Base-by-base conservation (phyloP, 2,797 vertebrate species). In the Chlorospingus flavigularis region DNA sequence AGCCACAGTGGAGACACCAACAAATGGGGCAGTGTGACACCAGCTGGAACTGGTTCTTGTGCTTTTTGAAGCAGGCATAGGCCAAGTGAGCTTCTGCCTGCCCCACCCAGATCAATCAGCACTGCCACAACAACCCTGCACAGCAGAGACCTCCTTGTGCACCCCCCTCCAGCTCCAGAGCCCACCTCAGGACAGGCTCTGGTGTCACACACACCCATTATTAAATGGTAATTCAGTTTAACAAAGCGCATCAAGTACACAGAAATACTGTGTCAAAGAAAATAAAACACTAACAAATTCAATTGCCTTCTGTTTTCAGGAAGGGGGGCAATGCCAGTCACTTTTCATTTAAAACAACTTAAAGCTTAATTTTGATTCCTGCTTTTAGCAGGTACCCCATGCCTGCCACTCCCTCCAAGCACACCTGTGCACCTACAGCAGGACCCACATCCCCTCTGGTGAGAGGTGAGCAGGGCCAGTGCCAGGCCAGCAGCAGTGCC, bases 231-330 rank as follows among this genome's bases (percentile, higher is more conserved):
- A 98, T 97, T 97, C 94, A 84, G 97, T 96, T 97, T 96, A 98
- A 98, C 97, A 97, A 98, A 96, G 96, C 78, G 26, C 96, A 97
- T 98, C 92, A 82, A 97, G 89, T 96, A 24, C 21, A 3, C 54
- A 97, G 94, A 95, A 95, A 95, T 95, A 92, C 95, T 97, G 97
- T 97, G 97, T 97, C 98, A 98, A 97, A 96, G 95, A 97, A 97
- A 98, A 98, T 98, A 97, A 97, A 96, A 91, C 79, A 88, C 97
- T 97, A 97, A 98, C 96, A 96, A 98, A 98, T 98, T 97, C 80
- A 96, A 98, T 97, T 97, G 97, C 95, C 93, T 95, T 81, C 82
- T 92, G 83, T 96, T 98, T 98, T 97, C 94, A 61, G 66, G 68
- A 57, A 85, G 75, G 66, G 83, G 92, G 92, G 94, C 80, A 84